Conservation (phyloP, 2,888 invertebrate genomes). For the Chrysolina haemoptera region DNA sequence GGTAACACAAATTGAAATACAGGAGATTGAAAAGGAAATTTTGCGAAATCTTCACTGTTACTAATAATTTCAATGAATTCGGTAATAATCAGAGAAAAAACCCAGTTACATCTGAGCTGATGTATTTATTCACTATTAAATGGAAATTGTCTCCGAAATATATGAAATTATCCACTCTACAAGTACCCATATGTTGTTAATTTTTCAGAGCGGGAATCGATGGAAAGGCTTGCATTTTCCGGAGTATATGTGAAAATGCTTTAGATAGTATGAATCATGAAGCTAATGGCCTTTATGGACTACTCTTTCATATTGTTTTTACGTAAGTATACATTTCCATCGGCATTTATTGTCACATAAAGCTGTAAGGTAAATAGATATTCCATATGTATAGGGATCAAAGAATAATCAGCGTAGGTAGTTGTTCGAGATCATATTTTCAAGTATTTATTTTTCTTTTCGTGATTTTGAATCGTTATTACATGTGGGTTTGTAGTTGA, state of each 20-base stretch:
- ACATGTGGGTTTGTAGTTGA: too few relatives aligned
- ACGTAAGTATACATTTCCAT: constrained; percentile 73
- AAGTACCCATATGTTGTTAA: not conserved
- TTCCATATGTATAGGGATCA: not conserved
- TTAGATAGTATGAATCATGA: constrained; percentile 77
- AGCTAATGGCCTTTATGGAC: constrained; percentile 79
- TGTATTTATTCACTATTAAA: too few relatives aligned
- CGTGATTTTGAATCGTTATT: too few relatives aligned
- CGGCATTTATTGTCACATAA: not conserved
- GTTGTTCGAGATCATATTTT: not conserved
- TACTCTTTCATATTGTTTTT: constrained; percentile 82
- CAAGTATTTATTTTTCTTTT: too few relatives aligned
- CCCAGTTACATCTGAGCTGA: too few relatives aligned
- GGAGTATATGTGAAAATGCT: constrained; percentile 82
- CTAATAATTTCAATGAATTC: too few relatives aligned
- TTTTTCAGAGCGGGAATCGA: constrained; percentile 74
- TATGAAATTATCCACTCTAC: too few relatives aligned
- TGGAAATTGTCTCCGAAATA: too few relatives aligned
- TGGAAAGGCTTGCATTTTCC: constrained; percentile 79
- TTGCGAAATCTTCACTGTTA: too few relatives aligned
- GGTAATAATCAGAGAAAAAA: too few relatives aligned
- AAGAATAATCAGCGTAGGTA: not conserved
- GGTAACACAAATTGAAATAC: too few relatives aligned
- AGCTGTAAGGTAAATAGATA: not conserved
- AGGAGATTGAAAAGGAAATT: too few relatives aligned